phyloP scores from a whole-genome alignment of 35 echinoderm and acorn worm genomes.

The Anneissia japonica region DNA sequence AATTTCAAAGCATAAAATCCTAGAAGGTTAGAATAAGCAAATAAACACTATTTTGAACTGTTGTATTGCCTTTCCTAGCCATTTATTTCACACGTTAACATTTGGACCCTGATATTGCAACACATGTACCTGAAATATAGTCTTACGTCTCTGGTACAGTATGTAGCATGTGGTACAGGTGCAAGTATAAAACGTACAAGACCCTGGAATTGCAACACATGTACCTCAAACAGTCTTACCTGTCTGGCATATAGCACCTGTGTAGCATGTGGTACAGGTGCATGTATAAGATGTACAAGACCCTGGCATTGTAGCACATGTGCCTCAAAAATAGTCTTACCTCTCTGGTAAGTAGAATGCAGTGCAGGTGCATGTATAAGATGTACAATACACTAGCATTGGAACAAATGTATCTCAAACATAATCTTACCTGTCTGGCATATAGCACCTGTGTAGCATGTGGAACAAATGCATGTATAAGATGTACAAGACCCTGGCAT shows the following conservation, averaged over 20 bases:
- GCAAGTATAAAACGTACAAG: no score
- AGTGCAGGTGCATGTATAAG: neutral
- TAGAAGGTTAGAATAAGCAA: no score
- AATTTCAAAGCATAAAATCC: no score
- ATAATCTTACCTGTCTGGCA: slow-evolving; percentile 14
- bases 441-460: slow-evolving; percentile 14
- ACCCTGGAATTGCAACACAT: no score
- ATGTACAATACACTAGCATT: neutral
- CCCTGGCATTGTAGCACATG: no score
- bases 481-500: neutral
- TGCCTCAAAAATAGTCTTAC: neutral
- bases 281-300: neutral
- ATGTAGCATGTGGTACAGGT: no score
- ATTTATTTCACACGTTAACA: no score
- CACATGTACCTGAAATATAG: no score
- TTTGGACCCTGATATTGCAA: no score
- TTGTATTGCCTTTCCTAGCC: no score
- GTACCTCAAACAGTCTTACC: neutral
- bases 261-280: slow-evolving; percentile 23
- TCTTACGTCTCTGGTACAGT: no score
- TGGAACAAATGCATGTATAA: slow-evolving; percentile 26
- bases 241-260: slow-evolving; percentile 1
- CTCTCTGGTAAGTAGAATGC: neutral
- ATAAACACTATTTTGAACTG: no score
- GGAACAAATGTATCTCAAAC: neutral